Base-by-base conservation (phyloP, 1,140 invertebrate genomes). In the Colletes latitarsis region DNA sequence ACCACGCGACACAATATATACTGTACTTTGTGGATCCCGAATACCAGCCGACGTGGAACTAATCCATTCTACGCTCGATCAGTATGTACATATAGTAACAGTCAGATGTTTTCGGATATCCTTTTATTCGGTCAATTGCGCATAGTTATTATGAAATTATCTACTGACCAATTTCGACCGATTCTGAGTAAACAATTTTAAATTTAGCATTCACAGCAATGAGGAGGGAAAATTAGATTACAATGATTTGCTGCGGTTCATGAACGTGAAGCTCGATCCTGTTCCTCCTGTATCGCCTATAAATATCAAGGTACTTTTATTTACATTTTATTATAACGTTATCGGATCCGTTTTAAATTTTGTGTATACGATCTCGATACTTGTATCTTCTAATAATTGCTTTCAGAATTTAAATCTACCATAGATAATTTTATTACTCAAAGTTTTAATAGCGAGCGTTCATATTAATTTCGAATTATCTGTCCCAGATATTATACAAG, bases 41-140 rank as follows among this genome's bases (percentile, higher is more conserved):
- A 82, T 97, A 58, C 96, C 96, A 0, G 91, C 97, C 1, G 95
- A 95, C 72, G 87, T 93, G 6, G 95, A 96, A 77, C 91, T 97
- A 0, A 91, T 97, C 74, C 94, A 96, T 82, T 94, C 95, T 53
- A 95, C 97, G 92, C 89, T 97, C 21, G 92, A 95, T 89, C 95
- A 96, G 96, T 96, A 91, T 3, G 71, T 66, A n/a, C n/a, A n/a
- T n/a, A 58, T 60, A 49, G 43, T 70, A 57, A 39, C 30, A 30
- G 1, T 1, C 30, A 30, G 30, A 30, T 30, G 30, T 30, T n/a
- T n/a, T n/a, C n/a, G n/a, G n/a, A n/a, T n/a, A n/a, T n/a, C n/a
- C n/a, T n/a, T n/a, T n/a, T n/a, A n/a, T n/a, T n/a, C n/a, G n/a
- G n/a, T n/a, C n/a, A n/a, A n/a, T n/a, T n/a, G n/a, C n/a, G n/a